Conservation (phyloP, 2,113 vertebrate species). For the Oxyura jamaicensis region DNA sequence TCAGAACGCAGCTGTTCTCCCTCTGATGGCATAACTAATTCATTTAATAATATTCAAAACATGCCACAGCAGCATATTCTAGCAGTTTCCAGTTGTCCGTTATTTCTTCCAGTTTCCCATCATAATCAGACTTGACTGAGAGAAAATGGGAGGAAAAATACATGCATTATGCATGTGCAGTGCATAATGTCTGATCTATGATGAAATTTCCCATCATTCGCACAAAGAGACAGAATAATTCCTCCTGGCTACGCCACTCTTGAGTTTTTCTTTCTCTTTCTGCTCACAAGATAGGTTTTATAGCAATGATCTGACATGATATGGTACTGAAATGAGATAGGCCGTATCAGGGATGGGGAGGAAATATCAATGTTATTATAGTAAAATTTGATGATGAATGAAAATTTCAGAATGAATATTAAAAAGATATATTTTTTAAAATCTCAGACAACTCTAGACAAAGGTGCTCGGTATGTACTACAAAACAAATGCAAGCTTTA, state of each 20-base stretch:
- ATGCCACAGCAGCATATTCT: neutral
- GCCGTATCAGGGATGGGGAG: neutral
- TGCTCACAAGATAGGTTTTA: neutral
- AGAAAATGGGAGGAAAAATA: slow-evolving; percentile 13
- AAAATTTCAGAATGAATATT: neutral
- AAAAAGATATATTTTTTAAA: neutral
- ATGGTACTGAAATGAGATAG: neutral
- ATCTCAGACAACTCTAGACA: neutral
- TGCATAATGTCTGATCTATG: neutral
- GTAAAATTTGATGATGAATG: neutral
- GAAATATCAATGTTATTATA: neutral
- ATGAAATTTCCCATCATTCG: neutral
- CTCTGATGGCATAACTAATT: neutral
- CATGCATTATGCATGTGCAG: neutral
- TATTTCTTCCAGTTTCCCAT: neutral
- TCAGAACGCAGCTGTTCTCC: slow-evolving; percentile 32
- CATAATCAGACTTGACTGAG: slow-evolving; percentile 14
- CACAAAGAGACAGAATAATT: neutral
- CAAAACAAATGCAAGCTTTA: neutral
- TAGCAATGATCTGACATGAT: neutral
- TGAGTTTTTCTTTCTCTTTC: neutral
- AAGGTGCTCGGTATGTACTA: neutral
- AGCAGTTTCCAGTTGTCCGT: slow-evolving; percentile 15
- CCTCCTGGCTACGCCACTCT: neutral
- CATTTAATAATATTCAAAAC: slow-evolving; percentile 25